phyloP scores from a whole-genome alignment of 2,797 vertebrate species.

The Philypnodon macrostomus region DNA sequence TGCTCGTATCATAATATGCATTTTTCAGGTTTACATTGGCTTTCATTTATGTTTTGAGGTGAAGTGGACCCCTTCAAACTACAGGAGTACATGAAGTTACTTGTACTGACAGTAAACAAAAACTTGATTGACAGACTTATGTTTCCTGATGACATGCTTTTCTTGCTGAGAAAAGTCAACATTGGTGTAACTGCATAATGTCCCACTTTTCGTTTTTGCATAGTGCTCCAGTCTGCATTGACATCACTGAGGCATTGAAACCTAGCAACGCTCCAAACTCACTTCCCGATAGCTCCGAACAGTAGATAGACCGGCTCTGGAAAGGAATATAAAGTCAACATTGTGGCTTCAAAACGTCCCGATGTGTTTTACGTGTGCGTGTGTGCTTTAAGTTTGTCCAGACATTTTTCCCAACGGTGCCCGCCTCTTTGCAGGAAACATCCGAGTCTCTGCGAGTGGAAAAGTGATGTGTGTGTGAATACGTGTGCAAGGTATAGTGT shows the following conservation, averaged over 20 bases:
- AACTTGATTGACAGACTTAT: conserved; percentile 13
- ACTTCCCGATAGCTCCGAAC: conserved; percentile 43
- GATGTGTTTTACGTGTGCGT: conserved; percentile 37
- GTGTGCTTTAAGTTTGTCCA: conserved; percentile 64
- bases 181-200: conserved; percentile 6
- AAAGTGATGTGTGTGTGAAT: conserved; percentile 46
- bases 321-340: conserved; percentile 74
- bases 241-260: conserved; percentile 38
- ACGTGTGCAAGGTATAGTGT: conserved; percentile 7
- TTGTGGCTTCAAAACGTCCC: conserved; percentile 71
- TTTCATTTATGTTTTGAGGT: too few species aligned
- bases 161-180: conserved; percentile 11
- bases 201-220: conserved; percentile 17
- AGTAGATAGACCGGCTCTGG: conserved; percentile 54
- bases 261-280: conserved; percentile 10
- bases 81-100: too few species aligned
- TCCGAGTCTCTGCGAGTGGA: conserved; percentile 68
- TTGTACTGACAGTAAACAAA: too few species aligned
- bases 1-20: too few species aligned
- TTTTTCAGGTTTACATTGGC: too few species aligned
- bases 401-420: conserved; percentile 57
- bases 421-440: conserved; percentile 54
- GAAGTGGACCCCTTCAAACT: too few species aligned
- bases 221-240: conserved; percentile 23
- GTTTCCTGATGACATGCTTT: conserved; percentile 17